Evolutionary conservation across 2,797 vertebrate species (phyloP), one percentile per base, ranked within the genome.

Genomic region (Naso thynnoides): DNA sequence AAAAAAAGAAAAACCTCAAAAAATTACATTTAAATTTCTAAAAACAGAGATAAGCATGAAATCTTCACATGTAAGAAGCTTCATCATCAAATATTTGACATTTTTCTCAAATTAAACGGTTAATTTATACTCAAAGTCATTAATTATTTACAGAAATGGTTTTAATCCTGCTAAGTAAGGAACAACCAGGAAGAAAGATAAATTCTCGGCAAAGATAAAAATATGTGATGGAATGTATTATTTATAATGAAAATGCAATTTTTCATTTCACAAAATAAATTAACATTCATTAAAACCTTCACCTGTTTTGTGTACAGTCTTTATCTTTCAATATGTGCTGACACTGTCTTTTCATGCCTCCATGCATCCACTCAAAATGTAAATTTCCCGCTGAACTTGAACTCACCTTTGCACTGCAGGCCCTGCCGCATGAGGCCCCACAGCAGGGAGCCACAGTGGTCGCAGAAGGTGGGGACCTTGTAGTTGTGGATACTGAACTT

Each of bases 401-500:
- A 81, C 87, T 96, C 94, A 98, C 98, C 97, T 96, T 99, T 99
- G 89, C 98, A 99, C 88, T 99, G 98, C 91, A 99, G 95, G 79
- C 98, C 98, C 94, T 99, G 98, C 86, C 97, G 95, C 95, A 99
- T 92, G 86, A 99, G 96, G 67, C 98, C 98, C 97, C 97, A 99
- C 85, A 99, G 96, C 90, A 99, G 94, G 9, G 98, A 99, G 86
- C 97, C 98, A 67, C 98, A 99, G 95, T 99, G 98, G 93, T 99
- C 97, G 62, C 98, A 99, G 95, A 99, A 99, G 52, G 97, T 99
- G 82, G 97, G 98, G 54, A 98, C 98, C 95, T 98, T 99, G 93
- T 98, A 99, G 95, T 97, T 99, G 94, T 99, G 98, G 92, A 98
- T 99, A 78, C 96, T 96, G 85, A 99, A 99, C 93, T 99, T 99